Percentiles rank a stretch among this genome's conserved stretches.
Conservation (phyloP, 2,113 vertebrate species). For the Varanus komodoensis region DNA sequence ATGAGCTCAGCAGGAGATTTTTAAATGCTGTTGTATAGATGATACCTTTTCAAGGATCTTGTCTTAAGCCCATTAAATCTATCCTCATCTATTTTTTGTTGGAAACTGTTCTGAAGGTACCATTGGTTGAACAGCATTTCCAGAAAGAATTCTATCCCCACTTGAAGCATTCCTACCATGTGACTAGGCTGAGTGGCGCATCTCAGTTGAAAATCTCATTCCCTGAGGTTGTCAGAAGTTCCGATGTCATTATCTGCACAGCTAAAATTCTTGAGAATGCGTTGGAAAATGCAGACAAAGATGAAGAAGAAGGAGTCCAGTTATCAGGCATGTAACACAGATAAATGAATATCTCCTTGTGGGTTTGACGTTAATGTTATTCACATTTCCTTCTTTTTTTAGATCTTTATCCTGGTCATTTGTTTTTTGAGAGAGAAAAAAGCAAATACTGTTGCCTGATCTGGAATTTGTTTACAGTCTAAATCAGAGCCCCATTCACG, state of each 20-base stretch:
- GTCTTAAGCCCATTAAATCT: background rate
- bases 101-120: conserved; percentile 80
- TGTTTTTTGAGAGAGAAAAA: background rate
- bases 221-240: conserved; percentile 83
- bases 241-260: conserved; percentile 95
- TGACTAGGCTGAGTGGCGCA: conserved; percentile 90
- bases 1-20: too few relatives aligned
- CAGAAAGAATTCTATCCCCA: conserved; percentile 85
- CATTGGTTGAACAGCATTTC: conserved; percentile 93
- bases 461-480: background rate
- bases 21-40: background rate
- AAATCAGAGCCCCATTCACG: background rate
- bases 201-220: conserved; percentile 94
- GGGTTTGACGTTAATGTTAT: background rate
- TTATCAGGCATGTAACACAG: conserved; percentile 83
- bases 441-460: too few relatives aligned
- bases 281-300: conserved; percentile 78
- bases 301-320: conserved; percentile 85
- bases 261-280: conserved; percentile 96
- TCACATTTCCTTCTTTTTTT: background rate
- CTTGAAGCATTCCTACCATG: conserved; percentile 83
- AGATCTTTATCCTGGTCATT: background rate
- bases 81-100: conserved; percentile 29
- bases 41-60: background rate
- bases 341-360: background rate